These are phyloP conservation scores for Amiota communis DNA, from an alignment of 2,888 invertebrate species.

Conservation along the genomic window DNA sequence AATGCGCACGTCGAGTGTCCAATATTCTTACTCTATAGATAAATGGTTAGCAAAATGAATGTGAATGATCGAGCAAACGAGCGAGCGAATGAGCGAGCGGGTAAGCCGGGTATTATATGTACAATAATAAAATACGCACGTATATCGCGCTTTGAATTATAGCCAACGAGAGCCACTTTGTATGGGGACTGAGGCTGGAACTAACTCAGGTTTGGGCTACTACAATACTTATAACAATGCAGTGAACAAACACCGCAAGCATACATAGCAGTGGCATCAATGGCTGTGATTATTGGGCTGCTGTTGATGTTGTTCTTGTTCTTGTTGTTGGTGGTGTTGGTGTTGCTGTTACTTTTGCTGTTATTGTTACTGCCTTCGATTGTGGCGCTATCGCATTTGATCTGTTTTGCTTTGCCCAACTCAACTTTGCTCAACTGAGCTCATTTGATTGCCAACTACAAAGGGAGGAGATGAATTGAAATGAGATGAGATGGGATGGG, in stretches of 20 bases:
- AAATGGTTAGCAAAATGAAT: too few species aligned
- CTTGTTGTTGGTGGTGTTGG: not conserved
- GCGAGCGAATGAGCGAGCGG: slow-evolving; percentile 11
- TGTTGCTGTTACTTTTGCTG: slow-evolving; percentile 36
- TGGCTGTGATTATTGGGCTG: slow-evolving; percentile 15
- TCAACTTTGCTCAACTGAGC: slow-evolving; percentile 10
- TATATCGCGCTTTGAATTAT: slow-evolving; percentile 63
- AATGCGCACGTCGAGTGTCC: not conserved
- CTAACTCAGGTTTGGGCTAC: not conserved
- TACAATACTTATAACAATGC: too few species aligned
- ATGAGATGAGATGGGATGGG: not conserved
- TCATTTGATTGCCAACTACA: slow-evolving; percentile 20
- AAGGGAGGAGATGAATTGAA: not conserved
- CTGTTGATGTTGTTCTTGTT: too few species aligned
- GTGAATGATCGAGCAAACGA: slow-evolving; percentile 15
- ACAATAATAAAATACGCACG: too few species aligned
- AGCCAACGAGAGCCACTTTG: slow-evolving; percentile 50
- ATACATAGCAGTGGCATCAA: not conserved
- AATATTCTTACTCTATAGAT: too few species aligned
- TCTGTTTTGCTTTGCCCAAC: slow-evolving; percentile 58
- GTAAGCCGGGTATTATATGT: too few species aligned
- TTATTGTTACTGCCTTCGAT: slow-evolving; percentile 29
- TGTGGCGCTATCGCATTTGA: slow-evolving; percentile 71
- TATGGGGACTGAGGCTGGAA: not conserved
- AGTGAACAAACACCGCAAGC: not conserved